These are phyloP conservation scores for Papilio dardanus DNA, from an alignment of 1,140 invertebrate genomes.

Conservation along the genomic window DNA sequence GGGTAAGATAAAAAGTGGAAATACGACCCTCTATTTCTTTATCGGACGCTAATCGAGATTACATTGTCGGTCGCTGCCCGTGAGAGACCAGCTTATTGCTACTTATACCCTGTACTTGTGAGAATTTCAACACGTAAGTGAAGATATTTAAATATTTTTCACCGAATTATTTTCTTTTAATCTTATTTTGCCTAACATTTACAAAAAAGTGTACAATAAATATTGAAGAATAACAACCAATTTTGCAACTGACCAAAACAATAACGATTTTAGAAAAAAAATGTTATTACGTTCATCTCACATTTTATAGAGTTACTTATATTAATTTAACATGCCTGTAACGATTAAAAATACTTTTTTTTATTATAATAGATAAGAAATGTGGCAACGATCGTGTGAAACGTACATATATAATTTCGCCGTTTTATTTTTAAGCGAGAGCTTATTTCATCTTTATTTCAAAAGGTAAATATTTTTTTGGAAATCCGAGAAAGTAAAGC, in stretches of 20 bases:
- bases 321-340: no score
- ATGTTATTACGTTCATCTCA: no score
- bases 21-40: constrained; percentile 36
- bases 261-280: no score
- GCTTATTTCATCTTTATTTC: not conserved
- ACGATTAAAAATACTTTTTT: not conserved
- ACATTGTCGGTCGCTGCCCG: constrained; percentile 28
- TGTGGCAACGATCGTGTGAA: not conserved
- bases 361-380: not conserved
- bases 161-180: not conserved
- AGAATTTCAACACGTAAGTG: not conserved
- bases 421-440: not conserved
- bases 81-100: constrained; percentile 20
- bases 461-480: not conserved
- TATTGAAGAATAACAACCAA: no score
- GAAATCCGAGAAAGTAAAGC: not conserved
- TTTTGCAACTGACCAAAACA: no score
- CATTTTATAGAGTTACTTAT: no score
- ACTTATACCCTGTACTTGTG: constrained; percentile 4
- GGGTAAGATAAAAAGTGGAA: constrained; percentile 31
- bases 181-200: no score
- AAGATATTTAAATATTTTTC: constrained; percentile 18
- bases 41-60: constrained; percentile 39
- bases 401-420: not conserved
- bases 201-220: no score